Conservation (phyloP, 2,113 vertebrate genomes). For the Cervus canadensis region DNA sequence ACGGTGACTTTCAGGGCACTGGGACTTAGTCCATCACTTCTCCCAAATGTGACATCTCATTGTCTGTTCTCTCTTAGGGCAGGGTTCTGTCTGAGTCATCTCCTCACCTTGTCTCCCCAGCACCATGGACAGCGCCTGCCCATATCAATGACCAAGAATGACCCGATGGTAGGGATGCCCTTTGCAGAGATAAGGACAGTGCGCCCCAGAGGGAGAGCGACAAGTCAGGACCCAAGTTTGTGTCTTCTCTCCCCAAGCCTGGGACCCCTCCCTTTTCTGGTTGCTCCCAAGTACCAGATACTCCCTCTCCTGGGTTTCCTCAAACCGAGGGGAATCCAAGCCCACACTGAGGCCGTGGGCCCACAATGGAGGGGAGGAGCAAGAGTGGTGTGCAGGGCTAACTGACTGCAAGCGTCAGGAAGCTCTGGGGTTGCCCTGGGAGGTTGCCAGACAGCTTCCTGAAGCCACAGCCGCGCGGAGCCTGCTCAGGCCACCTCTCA, state of each 20-base stretch:
- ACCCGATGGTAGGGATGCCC: background rate
- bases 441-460: background rate
- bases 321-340: background rate
- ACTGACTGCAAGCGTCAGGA: background rate
- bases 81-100: rapidly evolving
- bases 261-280: background rate
- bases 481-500: background rate
- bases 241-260: background rate
- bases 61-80: background rate
- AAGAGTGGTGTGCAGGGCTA: rapidly evolving
- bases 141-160: background rate
- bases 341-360: background rate
- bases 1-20: background rate
- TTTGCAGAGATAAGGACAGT: background rate
- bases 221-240: background rate
- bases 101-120: background rate
- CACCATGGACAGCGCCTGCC: background rate
- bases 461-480: background rate
- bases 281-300: background rate
- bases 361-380: rapidly evolving
- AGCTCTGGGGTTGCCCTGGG: background rate
- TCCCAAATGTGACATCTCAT: background rate
- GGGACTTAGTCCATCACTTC: background rate
- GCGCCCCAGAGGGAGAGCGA: background rate
- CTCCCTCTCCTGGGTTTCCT: background rate